Evolutionary conservation across 2,888 invertebrate species (phyloP), one percentile per base, ranked within the genome.

Genomic region (Nomada hirtipes): DNA sequence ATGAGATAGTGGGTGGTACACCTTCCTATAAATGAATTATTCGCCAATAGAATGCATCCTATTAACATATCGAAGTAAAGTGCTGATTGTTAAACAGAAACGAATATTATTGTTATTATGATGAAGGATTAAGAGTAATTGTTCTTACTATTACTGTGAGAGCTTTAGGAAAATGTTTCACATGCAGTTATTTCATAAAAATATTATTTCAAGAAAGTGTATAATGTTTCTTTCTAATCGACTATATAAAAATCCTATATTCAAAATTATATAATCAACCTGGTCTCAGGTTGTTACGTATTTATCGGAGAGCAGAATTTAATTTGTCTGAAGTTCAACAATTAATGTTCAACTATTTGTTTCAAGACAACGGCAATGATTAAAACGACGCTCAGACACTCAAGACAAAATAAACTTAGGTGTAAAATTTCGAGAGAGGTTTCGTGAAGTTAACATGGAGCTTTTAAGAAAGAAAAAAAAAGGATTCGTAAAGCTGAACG

Each of bases 381-480:
- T 18, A 29, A 36, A 76, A 70, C 42, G 72, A 70, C 67, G 20
- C 29, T 15, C 47, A 50, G 44, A 4, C 13, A 67, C 50, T 71
- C 61, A 23, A 57, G 29, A n/a, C 2, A 42, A 57, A 63, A 52
- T 11, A 67, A 72, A 44, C 52, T 72, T 57, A 1, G 13, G 29
- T 2, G 4, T 2, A 2, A 53, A 79, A 42, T 44, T 52, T 18
- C 0, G 36, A 15, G 50, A 47, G 53, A 26, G 55, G 63, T 60
- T 55, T 55, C 18, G 1, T 36, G n/a, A 72, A 80, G 61, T 67
- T 72, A 55, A 59, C 23, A 53, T 18, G 20, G 52, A 61, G 23
- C 44, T 57, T 60, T 55, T 3, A 10, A 29, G 29, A 20, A 42
- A 2, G 23, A 26, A 20, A 47, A 52, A 65, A 57, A n/a, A 1